Evolutionary conservation across 2,113 vertebrate genomes (phyloP), one percentile per base, ranked within the genome.

Genomic region (Zosterops pallidus): DNA sequence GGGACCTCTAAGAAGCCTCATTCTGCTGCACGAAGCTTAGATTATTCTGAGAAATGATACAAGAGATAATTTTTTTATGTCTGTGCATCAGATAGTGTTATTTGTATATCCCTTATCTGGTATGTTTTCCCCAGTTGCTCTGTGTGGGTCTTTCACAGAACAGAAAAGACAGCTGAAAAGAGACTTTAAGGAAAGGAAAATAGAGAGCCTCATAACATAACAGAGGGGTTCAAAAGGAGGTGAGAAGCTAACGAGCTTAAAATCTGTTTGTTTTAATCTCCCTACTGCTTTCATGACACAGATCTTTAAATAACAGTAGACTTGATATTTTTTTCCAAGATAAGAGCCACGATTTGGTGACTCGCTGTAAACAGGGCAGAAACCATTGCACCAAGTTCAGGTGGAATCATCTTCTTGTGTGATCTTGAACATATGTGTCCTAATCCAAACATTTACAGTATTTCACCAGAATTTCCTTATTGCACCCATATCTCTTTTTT

Each of bases 1-100:
- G 28, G 26, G 31, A n/a, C 62, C 72, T 89, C 89, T 76, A 29
- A 79, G 81, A 92, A 95, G 28, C 22, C 20, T 68, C 1, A 0
- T 11, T 79, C 42, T 71, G 47, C 60, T 71, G 31, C 53, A 23
- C 41, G 28, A 75, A 92, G 14, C 31, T 72, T 75, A 94, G 62
- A 9, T 65, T 95, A 41, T 95, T 96, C 96, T 87, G 70, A 92
- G 95, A 96, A 96, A 76, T 46, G 5, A 76, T 65, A 72, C 39
- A 62, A 87, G 84, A 95, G 91, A 94, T 94, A 89, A 39, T 17
- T 47, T 64, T 64, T 69, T 75, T 52, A 26, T 63, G 65, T 84
- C 70, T 91, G 85, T 37, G 37, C 57, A 79, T 94, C 77, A 87
- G 92, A 92, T 87, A 91, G 46, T 15, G 25, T 91, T 68, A 79